Percentiles rank a stretch among this genome's conserved stretches.
Conservation (phyloP, 2,888 invertebrate genomes). For the Hirudinaria manillensis region DNA sequence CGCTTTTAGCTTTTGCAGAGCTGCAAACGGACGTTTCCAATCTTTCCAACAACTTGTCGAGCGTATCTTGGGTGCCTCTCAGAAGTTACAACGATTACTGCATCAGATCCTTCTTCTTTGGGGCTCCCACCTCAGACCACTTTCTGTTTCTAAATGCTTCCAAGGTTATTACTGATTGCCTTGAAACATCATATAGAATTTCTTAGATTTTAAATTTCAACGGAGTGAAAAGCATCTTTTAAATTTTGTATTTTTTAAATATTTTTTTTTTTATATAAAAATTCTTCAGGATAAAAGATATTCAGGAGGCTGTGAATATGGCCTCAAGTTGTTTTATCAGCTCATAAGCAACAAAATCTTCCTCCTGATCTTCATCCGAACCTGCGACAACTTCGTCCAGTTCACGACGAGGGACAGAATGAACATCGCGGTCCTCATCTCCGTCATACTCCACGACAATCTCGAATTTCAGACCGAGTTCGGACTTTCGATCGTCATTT, state of each 20-base stretch:
- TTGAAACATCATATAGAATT: too few species aligned
- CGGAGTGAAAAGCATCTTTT: too few species aligned
- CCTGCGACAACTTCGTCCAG: constrained; percentile 79
- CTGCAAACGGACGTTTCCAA: constrained; percentile 98
- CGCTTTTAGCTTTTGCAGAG: constrained; percentile 78
- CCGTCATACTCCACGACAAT: constrained; percentile 54
- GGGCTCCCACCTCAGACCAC: constrained; percentile 58
- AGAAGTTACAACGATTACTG: constrained; percentile 91
- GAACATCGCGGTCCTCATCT: constrained; percentile 54
- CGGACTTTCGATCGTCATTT: constrained; percentile 13
- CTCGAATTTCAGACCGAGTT: constrained; percentile 56
- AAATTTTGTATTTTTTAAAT: too few species aligned
- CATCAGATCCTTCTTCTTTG: constrained; percentile 92
- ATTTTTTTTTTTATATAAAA: too few species aligned
- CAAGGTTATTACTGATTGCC: too few species aligned
- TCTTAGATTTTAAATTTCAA: too few species aligned
- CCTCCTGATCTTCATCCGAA: constrained; percentile 36
- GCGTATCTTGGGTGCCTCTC: constrained; percentile 89
- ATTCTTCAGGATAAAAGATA: constrained; percentile 48
- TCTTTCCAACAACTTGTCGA: constrained; percentile 86
- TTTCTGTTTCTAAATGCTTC: neutral
- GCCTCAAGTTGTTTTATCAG: constrained; percentile 85
- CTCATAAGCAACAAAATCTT: constrained; percentile 35
- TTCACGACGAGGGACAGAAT: constrained; percentile 57
- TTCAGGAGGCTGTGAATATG: constrained; percentile 69